phyloP scores from a whole-genome alignment of 1,140 invertebrate species.

The Ladona fulva region DNA sequence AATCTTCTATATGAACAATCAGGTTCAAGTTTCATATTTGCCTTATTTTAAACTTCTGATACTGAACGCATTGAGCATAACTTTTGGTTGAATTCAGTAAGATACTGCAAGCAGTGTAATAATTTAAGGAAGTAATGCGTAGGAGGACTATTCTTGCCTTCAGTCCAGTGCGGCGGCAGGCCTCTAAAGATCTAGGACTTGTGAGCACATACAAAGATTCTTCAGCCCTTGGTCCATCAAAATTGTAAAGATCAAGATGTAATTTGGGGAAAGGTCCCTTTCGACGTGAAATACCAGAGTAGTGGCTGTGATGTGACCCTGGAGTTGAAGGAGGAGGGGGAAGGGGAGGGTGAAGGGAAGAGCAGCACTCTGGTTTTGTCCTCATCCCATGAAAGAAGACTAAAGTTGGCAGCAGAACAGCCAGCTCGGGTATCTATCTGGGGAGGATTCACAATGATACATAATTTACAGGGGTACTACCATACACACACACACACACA shows the following conservation, averaged over 20 bases:
- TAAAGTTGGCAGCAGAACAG: no score
- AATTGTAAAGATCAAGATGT: constrained; percentile 38
- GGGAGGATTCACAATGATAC: no score
- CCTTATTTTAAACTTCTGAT: no score
- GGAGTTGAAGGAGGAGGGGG: neutral
- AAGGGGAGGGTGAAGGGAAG: neutral
- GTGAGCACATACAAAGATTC: constrained; percentile 43
- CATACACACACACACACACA: no score
- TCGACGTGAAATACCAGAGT: neutral
- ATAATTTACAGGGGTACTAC: no score
- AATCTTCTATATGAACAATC: no score
- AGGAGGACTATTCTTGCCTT: constrained; percentile 33
- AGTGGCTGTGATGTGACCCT: neutral
- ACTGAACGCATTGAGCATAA: no score
- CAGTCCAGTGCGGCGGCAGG: constrained; percentile 39
- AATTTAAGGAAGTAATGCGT: no score
- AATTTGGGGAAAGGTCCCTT: neutral
- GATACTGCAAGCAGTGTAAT: no score
- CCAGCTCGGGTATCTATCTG: no score
- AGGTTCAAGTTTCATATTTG: no score
- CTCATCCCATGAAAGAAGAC: neutral
- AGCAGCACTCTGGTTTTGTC: neutral
- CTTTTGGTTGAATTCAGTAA: no score
- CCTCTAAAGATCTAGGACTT: constrained; percentile 44
- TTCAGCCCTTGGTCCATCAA: constrained; percentile 38